Base-by-base conservation (phyloP, 1,140 invertebrate species). In the Solen grandis region DNA sequence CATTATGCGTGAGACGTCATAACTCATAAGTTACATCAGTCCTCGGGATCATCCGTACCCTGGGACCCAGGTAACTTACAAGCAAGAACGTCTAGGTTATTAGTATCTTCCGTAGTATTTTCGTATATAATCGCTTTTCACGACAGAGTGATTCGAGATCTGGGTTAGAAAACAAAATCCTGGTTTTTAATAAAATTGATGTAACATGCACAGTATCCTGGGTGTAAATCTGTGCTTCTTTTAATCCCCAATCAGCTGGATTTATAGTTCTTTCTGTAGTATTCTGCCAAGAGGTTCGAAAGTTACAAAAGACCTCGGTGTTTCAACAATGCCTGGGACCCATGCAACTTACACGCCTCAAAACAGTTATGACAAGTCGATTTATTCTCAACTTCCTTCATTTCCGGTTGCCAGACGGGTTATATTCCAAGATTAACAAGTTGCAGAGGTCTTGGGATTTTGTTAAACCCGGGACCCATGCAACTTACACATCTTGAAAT, bases 31-130 rank as follows among this genome's bases (percentile, higher is more conserved):
- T 55, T 0, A 25, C 35, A 25, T 2, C 8, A 36, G 60, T n/a
- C 60, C 60, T 16, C 60, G 60, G 60, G 60, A 2, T 60, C 2
- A 5, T 19, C 10, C 19, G 57, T 13, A 29, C 27, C 68, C 68
- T 70, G 68, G 68, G 68, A 70, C 68, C 50, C 52, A 25, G 29
- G 52, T 70, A 70, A 70, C 68, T 70, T 70, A 70, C 68, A 66
- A 27, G 38, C 5, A 13, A 66, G 50, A 31, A 60, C 29, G 1
- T 5, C 33, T 5, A 36, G 5, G 10, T 13, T 13, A 13, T 13
- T 50, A 19, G 46, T 19, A 8, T 50, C 46, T 19, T 50, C 19
- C 10, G 19, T n/a, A n/a, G n/a, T n/a, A n/a, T n/a, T n/a, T n/a
- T n/a, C n/a, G n/a, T n/a, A n/a, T n/a, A n/a, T n/a, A n/a, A n/a